Base-by-base conservation (phyloP, 2,888 invertebrate species). In the Sicus ferrugineus region DNA sequence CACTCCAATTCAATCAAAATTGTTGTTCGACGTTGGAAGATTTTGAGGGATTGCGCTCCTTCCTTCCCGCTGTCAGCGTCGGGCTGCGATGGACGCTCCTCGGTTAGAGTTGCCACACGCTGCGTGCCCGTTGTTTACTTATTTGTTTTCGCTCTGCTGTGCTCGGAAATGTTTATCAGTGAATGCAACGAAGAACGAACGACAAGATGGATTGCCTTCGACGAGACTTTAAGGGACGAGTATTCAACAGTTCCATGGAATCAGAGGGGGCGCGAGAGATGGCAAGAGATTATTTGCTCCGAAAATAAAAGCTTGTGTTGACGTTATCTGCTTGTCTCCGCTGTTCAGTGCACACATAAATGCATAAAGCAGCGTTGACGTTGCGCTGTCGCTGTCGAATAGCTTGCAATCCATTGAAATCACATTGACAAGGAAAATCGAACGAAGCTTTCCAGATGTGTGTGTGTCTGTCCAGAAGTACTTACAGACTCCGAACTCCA, bases 291-390 rank as follows among this genome's bases (percentile, higher is more conserved):
- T 66, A 26, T 66, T 54, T 66, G 34, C 28, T n/a, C 7, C n/a
- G 65, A 23, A 66, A 66, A 66, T 66, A 66, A 66, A 66, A 54
- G 31, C 54, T 21, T 54, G 19, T 38, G 54, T 34, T 54, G 54
- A 54, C 42, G 42, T 42, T 56, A 54, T 54, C 16, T 23, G 56
- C 34, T 21, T 56, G 65, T 28, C 65, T 54, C 50, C 26, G 48
- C 9, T n/a, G n/a, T n/a, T n/a, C n/a, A n/a, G n/a, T n/a, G n/a
- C n/a, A n/a, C n/a, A n/a, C n/a, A n/a, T n/a, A n/a, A n/a, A n/a
- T n/a, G n/a, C n/a, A n/a, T n/a, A n/a, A n/a, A n/a, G n/a, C n/a
- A n/a, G n/a, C n/a, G n/a, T n/a, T n/a, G n/a, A n/a, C n/a, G n/a
- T n/a, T n/a, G n/a, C n/a, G n/a, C n/a, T n/a, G n/a, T n/a, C n/a